Percentiles rank a stretch among this genome's conserved stretches.
Evolutionary conservation across 2,113 vertebrate species (phyloP).

Genomic region (Coptodon rendalli): DNA sequence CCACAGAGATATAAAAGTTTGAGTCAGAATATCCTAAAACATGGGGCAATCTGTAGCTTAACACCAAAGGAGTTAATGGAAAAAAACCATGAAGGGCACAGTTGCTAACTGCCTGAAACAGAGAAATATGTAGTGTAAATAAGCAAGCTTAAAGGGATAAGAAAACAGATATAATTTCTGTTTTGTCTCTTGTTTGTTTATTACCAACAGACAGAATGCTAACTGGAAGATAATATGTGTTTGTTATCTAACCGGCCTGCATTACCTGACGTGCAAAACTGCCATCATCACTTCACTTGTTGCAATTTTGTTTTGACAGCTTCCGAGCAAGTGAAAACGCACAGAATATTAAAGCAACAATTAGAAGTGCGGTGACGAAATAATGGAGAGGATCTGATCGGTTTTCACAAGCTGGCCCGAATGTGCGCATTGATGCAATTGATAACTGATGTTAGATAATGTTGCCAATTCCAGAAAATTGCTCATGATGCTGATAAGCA

Average conservation of each 20-base stretch:
- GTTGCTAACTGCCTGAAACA: not conserved
- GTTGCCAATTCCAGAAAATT: conserved; percentile 1
- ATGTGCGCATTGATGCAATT: not conserved
- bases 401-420: not conserved
- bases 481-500: not conserved
- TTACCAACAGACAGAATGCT: not conserved
- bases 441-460: not conserved
- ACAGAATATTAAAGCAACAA: not conserved
- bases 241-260: not conserved
- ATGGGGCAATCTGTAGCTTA: not conserved
- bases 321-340: not conserved
- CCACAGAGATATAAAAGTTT: not conserved
- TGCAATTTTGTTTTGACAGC: conserved; percentile 5
- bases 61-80: not conserved
- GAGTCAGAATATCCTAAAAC: not conserved
- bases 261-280: not conserved
- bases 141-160: not conserved
- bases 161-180: not conserved
- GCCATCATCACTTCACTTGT: not conserved
- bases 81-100: not conserved
- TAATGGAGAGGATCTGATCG: not conserved
- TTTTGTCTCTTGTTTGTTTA: not conserved
- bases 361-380: not conserved
- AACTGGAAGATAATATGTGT: not conserved
- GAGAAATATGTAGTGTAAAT: not conserved